phyloP scores from a whole-genome alignment of 1,140 invertebrate genomes.

The Mamestra configurata region DNA sequence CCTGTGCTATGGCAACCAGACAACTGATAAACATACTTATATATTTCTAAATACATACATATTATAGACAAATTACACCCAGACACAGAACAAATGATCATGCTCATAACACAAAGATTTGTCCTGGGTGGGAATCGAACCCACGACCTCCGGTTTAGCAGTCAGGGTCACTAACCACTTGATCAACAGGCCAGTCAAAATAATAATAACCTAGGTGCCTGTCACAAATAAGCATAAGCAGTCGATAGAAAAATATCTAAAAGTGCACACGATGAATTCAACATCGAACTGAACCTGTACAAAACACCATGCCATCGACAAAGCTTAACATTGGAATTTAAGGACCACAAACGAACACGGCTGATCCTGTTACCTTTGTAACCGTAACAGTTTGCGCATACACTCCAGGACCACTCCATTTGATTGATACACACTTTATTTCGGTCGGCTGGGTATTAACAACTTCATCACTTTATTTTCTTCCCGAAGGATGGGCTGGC shows the following conservation, averaged over 20 bases:
- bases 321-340: neutral
- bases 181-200: no score
- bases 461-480: slow-evolving; percentile 2
- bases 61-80: no score
- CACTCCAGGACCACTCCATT: neutral
- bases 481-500: neutral
- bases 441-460: neutral
- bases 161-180: no score
- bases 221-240: neutral
- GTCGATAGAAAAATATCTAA: no score
- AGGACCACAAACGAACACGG: neutral
- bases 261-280: neutral
- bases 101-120: no score
- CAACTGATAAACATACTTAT: no score
- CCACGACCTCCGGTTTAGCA: no score
- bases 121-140: no score
- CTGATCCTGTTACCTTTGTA: slow-evolving; percentile 5
- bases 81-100: no score
- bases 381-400: neutral
- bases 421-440: slow-evolving; percentile 7
- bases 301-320: neutral
- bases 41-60: no score
- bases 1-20: no score
- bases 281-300: neutral
- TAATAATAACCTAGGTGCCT: no score